A percentile compares a stretch with the other conserved stretches of the same genome.
Conservation (phyloP, 2,797 vertebrate species). For the Caiman crocodilus region DNA sequence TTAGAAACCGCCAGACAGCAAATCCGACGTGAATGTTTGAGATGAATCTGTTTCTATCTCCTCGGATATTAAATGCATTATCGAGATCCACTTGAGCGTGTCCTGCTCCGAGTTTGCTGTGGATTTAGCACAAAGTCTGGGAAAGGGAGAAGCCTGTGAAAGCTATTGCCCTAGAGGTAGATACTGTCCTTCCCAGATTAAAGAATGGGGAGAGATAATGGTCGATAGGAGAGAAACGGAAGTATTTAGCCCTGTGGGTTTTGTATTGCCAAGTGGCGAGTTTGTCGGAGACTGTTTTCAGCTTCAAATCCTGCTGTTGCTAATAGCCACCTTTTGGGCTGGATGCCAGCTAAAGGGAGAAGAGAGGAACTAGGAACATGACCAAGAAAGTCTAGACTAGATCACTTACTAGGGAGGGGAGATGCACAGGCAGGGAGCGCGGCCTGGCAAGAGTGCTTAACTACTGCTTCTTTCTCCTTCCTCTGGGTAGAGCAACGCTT, state of each 20-base stretch:
- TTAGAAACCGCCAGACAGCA: conserved; percentile 50
- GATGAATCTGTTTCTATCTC: conserved; percentile 66
- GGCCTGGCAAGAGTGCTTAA: neutral
- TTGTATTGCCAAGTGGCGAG: neutral
- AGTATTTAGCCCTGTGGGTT: neutral
- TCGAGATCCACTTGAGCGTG: conserved; percentile 60
- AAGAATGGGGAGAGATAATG: conserved; percentile 50
- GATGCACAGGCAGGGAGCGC: neutral
- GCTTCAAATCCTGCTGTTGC: neutral
- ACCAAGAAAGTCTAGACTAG: too few species aligned
- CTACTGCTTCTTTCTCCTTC: neutral
- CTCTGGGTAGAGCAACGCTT: too few species aligned
- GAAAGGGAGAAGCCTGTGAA: conserved; percentile 30
- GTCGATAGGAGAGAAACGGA: conserved; percentile 26
- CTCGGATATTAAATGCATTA: conserved; percentile 68
- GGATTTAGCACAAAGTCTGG: conserved; percentile 55
- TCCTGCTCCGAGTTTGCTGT: conserved; percentile 53
- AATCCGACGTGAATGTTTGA: conserved; percentile 39
- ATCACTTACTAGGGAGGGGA: neutral
- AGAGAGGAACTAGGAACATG: neutral
- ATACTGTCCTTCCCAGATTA: conserved; percentile 55
- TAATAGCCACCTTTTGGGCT: neutral
- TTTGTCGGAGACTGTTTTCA: neutral
- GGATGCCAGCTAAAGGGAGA: neutral
- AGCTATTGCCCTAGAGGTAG: conserved; percentile 50